Evolutionary conservation across 1,140 invertebrate species (phyloP).

Genomic region (Zaprionus tsacasi): DNA sequence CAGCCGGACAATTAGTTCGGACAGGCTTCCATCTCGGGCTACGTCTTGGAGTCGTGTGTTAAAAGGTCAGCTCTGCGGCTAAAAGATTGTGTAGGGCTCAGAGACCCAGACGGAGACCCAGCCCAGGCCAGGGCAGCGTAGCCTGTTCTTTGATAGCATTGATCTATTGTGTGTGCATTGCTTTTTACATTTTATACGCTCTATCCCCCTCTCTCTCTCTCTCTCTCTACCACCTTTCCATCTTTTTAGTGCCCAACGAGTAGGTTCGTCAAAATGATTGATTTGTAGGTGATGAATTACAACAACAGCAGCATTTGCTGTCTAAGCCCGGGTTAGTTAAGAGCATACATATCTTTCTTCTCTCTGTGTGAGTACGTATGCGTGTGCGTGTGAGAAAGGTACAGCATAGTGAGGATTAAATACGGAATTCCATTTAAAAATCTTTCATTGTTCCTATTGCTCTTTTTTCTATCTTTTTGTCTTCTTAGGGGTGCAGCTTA

Average conservation of each 20-base stretch:
- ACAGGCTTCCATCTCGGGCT: slow-evolving; percentile 74
- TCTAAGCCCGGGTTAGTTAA: slow-evolving; percentile 55
- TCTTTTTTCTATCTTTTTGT: slow-evolving; percentile 46
- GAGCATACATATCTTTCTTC: slow-evolving; percentile 40
- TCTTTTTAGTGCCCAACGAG: slow-evolving; percentile 67
- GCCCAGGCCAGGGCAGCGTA: slow-evolving; percentile 12
- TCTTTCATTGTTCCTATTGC: slow-evolving; percentile 75
- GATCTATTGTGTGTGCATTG: slow-evolving; percentile 78
- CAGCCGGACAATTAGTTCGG: slow-evolving; percentile 77
- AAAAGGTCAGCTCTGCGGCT: slow-evolving; percentile 72
- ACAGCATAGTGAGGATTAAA: slow-evolving; percentile 77
- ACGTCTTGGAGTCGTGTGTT: slow-evolving; percentile 52
- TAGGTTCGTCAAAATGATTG: slow-evolving; percentile 84
- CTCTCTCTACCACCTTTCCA: slow-evolving; percentile 22
- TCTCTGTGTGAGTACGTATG: background rate
- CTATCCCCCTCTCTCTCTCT: slow-evolving; percentile 44
- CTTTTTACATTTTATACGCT: slow-evolving; percentile 75
- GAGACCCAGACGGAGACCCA: no score
- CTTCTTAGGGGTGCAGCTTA: slow-evolving; percentile 49
- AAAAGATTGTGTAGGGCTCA: slow-evolving; percentile 23
- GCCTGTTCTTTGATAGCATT: slow-evolving; percentile 74
- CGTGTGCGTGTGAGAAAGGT: slow-evolving; percentile 66
- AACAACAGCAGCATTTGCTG: slow-evolving; percentile 71
- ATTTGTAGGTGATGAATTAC: slow-evolving; percentile 84
- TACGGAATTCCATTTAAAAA: slow-evolving; percentile 79